Conservation (phyloP, 1,140 invertebrate genomes). For the Nymphalis io region DNA sequence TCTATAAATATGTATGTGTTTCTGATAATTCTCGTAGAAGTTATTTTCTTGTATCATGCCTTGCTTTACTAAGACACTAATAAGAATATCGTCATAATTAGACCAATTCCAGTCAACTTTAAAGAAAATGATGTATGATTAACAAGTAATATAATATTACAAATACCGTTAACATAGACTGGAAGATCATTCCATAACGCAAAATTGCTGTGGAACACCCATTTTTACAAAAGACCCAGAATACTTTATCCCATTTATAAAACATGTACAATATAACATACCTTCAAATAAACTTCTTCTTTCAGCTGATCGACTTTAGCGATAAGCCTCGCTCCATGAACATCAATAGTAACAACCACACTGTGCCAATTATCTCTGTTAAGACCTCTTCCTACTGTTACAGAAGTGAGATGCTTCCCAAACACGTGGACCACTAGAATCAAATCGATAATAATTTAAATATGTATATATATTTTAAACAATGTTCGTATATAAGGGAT, state of each 20-base stretch:
- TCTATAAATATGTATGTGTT: too few relatives aligned
- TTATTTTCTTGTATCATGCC: too few relatives aligned
- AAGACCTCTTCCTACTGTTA: slow-evolving; percentile 92
- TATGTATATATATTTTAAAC: background rate
- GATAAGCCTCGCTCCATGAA: slow-evolving; percentile 89
- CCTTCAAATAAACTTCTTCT: slow-evolving; percentile 88
- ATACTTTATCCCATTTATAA: background rate
- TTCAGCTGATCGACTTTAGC: slow-evolving; percentile 91
- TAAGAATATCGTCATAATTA: too few relatives aligned
- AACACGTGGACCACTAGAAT: slow-evolving; percentile 91
- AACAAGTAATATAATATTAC: too few relatives aligned
- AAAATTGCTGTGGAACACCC: too few relatives aligned
- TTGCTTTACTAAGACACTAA: too few relatives aligned
- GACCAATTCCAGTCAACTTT: too few relatives aligned
- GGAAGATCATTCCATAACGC: too few relatives aligned
- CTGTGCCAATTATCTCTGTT: slow-evolving; percentile 95
- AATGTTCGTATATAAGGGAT: too few relatives aligned
- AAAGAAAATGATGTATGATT: too few relatives aligned
- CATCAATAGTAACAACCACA: slow-evolving; percentile 90
- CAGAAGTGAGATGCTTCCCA: slow-evolving; percentile 90
- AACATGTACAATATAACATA: slow-evolving; percentile 28
- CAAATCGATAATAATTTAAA: background rate
- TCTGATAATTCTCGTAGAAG: too few relatives aligned
- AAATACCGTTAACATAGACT: too few relatives aligned
- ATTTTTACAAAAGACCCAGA: background rate